These are phyloP conservation scores for Acholoe squamosa DNA, from an alignment of 2,888 invertebrate genomes.

Conservation along the genomic window DNA sequence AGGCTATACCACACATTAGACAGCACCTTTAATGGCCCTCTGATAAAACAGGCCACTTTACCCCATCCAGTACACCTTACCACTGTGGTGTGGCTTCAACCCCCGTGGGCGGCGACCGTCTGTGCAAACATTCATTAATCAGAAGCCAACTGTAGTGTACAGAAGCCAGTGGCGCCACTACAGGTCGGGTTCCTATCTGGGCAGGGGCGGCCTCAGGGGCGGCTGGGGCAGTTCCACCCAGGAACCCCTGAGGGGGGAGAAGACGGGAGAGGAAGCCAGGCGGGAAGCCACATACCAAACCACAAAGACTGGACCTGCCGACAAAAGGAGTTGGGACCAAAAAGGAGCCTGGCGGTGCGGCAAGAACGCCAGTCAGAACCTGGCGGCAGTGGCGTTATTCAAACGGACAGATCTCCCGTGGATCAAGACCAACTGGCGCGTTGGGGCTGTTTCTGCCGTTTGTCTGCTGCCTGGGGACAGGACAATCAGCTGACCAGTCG, in stretches of 20 bases:
- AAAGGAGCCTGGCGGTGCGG: constrained; percentile 16
- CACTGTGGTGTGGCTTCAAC: background rate
- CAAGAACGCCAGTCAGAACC: background rate
- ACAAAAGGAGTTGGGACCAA: constrained; percentile 8
- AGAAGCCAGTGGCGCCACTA: background rate
- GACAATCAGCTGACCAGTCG: background rate
- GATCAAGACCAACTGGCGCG: background rate
- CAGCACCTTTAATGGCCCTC: no score
- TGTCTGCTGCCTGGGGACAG: background rate
- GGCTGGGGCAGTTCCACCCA: background rate
- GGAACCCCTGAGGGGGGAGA: background rate
- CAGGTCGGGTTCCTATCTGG: background rate
- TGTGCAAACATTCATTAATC: constrained; percentile 41
- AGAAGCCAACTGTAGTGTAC: constrained; percentile 1
- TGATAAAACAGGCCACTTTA: no score
- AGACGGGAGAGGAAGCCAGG: background rate
- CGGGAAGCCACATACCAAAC: background rate
- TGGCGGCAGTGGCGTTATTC: constrained; percentile 5
- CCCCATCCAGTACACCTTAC: background rate
- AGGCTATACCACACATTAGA: no score
- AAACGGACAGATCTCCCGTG: constrained; percentile 2
- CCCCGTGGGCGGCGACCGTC: constrained; percentile 5
- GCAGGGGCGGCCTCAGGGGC: background rate
- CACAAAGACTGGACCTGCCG: background rate
- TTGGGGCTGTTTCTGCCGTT: background rate